Conservation (phyloP, 2,113 vertebrate genomes). For the Oxyruncus cristatus region DNA sequence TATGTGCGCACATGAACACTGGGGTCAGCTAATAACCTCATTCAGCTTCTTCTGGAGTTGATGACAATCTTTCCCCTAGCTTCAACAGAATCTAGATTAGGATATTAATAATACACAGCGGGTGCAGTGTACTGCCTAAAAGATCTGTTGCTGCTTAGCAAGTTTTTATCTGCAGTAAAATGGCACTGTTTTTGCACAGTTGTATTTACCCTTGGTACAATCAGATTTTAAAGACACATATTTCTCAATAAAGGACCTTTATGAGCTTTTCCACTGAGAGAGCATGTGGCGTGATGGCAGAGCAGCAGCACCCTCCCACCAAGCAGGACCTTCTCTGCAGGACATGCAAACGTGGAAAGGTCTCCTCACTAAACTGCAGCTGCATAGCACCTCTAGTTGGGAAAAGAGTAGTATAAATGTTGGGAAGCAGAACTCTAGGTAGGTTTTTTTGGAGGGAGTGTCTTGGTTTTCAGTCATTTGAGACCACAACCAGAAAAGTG, state of each 20-base stretch:
- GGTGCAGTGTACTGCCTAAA: background rate
- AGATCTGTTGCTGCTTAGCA: background rate
- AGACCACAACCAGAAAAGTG: background rate
- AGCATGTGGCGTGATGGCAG: fast-evolving
- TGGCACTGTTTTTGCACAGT: background rate
- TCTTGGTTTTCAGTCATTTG: background rate
- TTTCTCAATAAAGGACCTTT: background rate
- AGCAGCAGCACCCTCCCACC: background rate
- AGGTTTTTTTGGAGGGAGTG: background rate
- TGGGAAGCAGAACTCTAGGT: background rate
- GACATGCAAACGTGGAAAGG: background rate
- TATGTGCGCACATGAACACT: fast-evolving
- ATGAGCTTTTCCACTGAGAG: background rate
- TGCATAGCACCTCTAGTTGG: background rate
- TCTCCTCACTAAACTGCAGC: background rate
- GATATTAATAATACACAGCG: background rate
- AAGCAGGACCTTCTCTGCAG: background rate
- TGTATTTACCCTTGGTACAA: background rate
- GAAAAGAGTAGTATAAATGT: background rate
- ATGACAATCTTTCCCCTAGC: background rate
- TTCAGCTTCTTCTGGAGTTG: background rate
- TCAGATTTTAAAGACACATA: background rate
- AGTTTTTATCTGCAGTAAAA: background rate
- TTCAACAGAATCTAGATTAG: background rate
- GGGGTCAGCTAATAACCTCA: background rate